Base-by-base conservation (phyloP, 2,797 vertebrate species). In the Hozukius guyotensis region DNA sequence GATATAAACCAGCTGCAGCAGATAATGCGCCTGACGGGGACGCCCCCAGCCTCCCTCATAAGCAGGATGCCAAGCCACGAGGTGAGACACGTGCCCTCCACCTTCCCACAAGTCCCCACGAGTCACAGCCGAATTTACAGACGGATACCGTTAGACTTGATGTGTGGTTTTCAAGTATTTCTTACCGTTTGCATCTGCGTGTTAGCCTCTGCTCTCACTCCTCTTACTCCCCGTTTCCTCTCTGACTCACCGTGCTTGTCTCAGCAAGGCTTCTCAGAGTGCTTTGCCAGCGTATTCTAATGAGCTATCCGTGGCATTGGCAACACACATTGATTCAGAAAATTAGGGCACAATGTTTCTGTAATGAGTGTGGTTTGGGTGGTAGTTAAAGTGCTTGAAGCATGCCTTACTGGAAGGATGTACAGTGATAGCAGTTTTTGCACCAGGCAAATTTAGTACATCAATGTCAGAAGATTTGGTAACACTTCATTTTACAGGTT, bases 1-100 rank as follows among this genome's bases (percentile, higher is more conserved):
- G 98, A 99, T 97, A 99, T 99, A 97, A 99, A 99, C 97, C 98
- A 99, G 96, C 98, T 99, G 95, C 98, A 99, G 96, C 98, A 99
- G 97, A 99, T 99, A 94, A 99, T 99, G 98, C 97, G 98, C 81
- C 97, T 99, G 96, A 99, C 98, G 86, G 98, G 98, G 93, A 99
- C 98, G 57, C 98, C 98, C 93, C 98, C 98, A 84, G 96, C 97
- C 66, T 97, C 97, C 88, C 97, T 99, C 94, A 99, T 99, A 96
- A 99, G 97, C 97, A 97, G 98, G 97, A 99, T 99, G 98, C 98
- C 97, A 94, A 99, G 98, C 95, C 97, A 98, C 29, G 98, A 99
- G 98, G 98, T 99, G 98, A 99, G 98, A 89, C 87, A 38, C 5
- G 12, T 46, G 42, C 32, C 75, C 78, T 65, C 70, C 22, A 2